Evolutionary conservation across 2,113 vertebrate genomes (phyloP), one percentile per base, ranked within the genome.

Genomic region (Peromyscus leucopus): DNA sequence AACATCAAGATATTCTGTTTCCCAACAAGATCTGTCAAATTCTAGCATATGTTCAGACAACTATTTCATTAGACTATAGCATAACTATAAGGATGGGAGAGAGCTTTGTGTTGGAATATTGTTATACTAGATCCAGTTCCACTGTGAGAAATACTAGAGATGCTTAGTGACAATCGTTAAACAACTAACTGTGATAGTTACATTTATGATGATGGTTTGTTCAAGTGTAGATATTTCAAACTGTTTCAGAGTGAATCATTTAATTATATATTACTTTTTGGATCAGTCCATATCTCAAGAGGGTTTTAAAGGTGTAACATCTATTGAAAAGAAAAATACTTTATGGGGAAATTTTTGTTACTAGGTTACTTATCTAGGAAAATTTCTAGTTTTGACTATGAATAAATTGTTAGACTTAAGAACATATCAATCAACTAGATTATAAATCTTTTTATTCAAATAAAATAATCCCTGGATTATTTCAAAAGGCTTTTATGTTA

Each of bases 371-470:
- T 84, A 84, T 16, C 46, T 33, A 75, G 31, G 31, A 24, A 19
- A 36, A 48, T 11, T 59, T 91, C 28, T 96, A 55, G 5, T 91
- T 59, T 59, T 48, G 9, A 5, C 2, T 93, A 10, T 69, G 55
- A 96, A 90, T 87, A 80, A 83, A 85, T 57, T 84, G 1, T 80
- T 93, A 89, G 5, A 42, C 4, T 22, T 76, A 72, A 87, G 48
- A 65, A 78, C 6, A 57, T 48, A 26, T n/a, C 63, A 91, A 74
- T 46, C 10, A 42, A 83, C 55, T 84, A 95, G 33, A 63, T n/a
- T 92, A 16, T 88, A 91, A 48, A 36, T 87, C 74, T 85, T 95
- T 96, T 85, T 36, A 21, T 90, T 90, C 63, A 39, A 46, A 33
- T 46, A 89, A 79, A 31, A 90, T 12, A 79, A 74, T 95, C 71